These are phyloP conservation scores for Oncorhynchus clarkii DNA, from an alignment of 2,113 vertebrate species.

Conservation along the genomic window DNA sequence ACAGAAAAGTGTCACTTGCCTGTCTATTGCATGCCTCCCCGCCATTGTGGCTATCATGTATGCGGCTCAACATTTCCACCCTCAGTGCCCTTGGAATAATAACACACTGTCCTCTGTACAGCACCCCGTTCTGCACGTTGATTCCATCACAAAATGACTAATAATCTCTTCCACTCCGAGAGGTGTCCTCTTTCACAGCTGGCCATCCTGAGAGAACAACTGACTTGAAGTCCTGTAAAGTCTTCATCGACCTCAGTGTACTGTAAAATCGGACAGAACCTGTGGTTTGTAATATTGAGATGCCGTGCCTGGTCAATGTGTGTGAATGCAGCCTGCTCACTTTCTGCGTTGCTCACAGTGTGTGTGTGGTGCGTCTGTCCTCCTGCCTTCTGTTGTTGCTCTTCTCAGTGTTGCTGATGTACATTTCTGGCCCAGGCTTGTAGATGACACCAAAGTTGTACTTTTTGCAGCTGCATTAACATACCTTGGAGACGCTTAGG, in stretches of 20 bases:
- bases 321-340: slow-evolving; percentile 13
- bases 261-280: slow-evolving; percentile 12
- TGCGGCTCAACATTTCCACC: slow-evolving; percentile 7
- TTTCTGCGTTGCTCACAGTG: slow-evolving; percentile 11
- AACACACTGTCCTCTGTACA: slow-evolving; percentile 1
- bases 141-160: slow-evolving; percentile 5
- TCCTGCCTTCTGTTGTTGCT: background rate
- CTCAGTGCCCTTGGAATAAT: background rate
- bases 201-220: no score
- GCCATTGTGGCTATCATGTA: background rate
- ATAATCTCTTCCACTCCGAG: background rate
- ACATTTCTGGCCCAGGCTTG: slow-evolving; percentile 28
- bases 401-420: slow-evolving; percentile 32
- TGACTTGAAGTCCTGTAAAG: slow-evolving; percentile 6
- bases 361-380: background rate
- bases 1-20: slow-evolving; percentile 7
- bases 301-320: slow-evolving; percentile 27
- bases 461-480: slow-evolving; percentile 28
- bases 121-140: slow-evolving; percentile 4
- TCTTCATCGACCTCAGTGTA: slow-evolving; percentile 18
- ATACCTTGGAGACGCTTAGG: slow-evolving; percentile 38
- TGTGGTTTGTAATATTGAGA: slow-evolving; percentile 35
- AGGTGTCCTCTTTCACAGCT: no score
- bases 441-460: slow-evolving; percentile 27
- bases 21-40: slow-evolving; percentile 8